These are phyloP conservation scores for Danio jaintianensis DNA, from an alignment of 2,797 vertebrate genomes.

Conservation along the genomic window DNA sequence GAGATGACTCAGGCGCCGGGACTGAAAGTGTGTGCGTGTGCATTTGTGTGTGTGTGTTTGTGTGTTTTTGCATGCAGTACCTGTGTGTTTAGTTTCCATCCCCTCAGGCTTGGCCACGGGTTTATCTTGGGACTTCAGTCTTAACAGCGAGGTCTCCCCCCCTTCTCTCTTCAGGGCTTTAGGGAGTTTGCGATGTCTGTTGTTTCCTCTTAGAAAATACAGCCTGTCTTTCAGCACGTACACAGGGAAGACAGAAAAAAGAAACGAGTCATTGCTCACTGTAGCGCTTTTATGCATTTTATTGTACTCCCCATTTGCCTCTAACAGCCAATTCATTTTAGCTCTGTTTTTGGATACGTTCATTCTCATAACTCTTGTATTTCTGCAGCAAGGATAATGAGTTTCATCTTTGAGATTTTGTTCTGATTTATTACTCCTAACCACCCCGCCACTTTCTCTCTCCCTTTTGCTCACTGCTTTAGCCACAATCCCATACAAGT, in stretches of 20 bases:
- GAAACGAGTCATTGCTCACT: slow-evolving; percentile 45
- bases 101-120: slow-evolving; percentile 58
- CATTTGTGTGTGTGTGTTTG: slow-evolving; percentile 20
- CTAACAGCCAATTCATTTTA: slow-evolving; percentile 41
- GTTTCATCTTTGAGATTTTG: slow-evolving; percentile 45
- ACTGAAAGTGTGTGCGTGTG: slow-evolving; percentile 44
- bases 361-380: slow-evolving; percentile 49
- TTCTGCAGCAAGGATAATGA: slow-evolving; percentile 30
- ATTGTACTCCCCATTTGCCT: slow-evolving; percentile 44
- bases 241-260: not conserved
- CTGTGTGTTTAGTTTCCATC: slow-evolving; percentile 66
- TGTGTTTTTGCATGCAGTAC: slow-evolving; percentile 52
- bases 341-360: slow-evolving; percentile 26
- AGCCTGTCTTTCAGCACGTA: slow-evolving; percentile 40
- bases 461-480: not conserved
- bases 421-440: slow-evolving; percentile 52
- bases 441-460: not conserved
- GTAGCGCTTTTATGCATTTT: slow-evolving; percentile 37
- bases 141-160: slow-evolving; percentile 57
- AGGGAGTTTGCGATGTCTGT: slow-evolving; percentile 33
- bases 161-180: slow-evolving; percentile 63
- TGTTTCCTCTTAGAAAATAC: slow-evolving; percentile 43
- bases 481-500: slow-evolving; percentile 38
- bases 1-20: slow-evolving; percentile 68
- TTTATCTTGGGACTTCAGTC: slow-evolving; percentile 52